Evolutionary conservation across 1,140 invertebrate genomes (phyloP).

Genomic region (Argopecten irradians): DNA sequence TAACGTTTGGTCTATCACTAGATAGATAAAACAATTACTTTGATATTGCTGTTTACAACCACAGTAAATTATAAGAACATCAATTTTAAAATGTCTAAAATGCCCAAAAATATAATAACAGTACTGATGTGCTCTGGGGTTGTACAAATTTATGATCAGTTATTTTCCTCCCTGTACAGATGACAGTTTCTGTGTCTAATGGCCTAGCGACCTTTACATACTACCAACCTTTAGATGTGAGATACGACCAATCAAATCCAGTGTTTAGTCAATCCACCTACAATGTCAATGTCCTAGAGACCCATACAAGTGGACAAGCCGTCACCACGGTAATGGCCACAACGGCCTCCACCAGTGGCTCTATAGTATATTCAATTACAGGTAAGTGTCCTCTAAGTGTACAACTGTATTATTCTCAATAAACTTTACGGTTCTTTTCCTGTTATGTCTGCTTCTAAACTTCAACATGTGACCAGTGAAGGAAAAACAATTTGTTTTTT

Average conservation of each 20-base stretch:
- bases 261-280: conserved; percentile 1
- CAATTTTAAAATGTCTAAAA: no score
- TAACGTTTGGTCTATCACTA: no score
- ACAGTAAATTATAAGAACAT: no score
- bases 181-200: conserved; percentile 24
- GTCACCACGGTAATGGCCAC: not conserved
- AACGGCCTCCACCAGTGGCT: not conserved
- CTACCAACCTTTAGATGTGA: conserved; percentile 26
- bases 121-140: no score
- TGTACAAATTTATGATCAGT: not conserved
- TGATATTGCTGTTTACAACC: no score
- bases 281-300: not conserved
- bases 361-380: conserved; percentile 31
- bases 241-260: conserved; percentile 25
- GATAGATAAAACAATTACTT: no score
- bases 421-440: no score
- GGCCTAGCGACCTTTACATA: not conserved
- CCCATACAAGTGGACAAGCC: not conserved
- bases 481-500: no score
- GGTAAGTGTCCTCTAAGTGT: not conserved
- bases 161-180: not conserved
- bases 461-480: no score
- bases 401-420: no score
- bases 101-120: no score
- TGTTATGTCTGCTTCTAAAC: no score